These are phyloP conservation scores for Potamilus streckersoni DNA, from an alignment of 1,140 invertebrate species.

Conservation along the genomic window DNA sequence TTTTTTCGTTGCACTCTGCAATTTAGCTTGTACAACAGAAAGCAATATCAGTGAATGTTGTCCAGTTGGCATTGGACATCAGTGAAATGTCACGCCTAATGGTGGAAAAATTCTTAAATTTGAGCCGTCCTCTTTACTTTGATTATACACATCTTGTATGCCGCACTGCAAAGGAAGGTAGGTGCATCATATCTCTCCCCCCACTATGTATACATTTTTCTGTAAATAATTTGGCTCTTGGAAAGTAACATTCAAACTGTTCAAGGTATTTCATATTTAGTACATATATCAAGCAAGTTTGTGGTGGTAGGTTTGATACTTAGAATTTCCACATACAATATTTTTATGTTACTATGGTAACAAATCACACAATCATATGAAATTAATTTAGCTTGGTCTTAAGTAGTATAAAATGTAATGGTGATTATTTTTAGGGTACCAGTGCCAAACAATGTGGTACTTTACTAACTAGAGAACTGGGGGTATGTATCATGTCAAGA, in stretches of 20 bases:
- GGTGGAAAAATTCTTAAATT: constrained; percentile 72
- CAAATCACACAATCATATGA: too few relatives aligned
- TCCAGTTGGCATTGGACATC: constrained; percentile 70
- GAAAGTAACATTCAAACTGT: too few relatives aligned
- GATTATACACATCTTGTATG: constrained; percentile 78
- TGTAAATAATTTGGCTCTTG: neutral
- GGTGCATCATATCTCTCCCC: neutral
- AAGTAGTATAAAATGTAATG: too few relatives aligned
- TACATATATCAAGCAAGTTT: neutral
- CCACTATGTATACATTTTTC: too few relatives aligned
- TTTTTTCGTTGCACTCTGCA: constrained; percentile 72
- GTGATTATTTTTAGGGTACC: too few relatives aligned
- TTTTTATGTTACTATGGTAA: neutral
- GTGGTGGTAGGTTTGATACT: neutral
- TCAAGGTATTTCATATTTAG: too few relatives aligned
- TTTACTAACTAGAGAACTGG: too few relatives aligned
- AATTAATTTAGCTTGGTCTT: too few relatives aligned
- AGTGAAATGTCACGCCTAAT: constrained; percentile 70
- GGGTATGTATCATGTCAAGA: neutral
- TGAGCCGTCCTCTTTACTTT: constrained; percentile 72
- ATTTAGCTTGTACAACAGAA: constrained; percentile 69
- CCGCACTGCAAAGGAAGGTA: constrained; percentile 71
- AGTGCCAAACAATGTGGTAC: too few relatives aligned
- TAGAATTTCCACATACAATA: neutral
- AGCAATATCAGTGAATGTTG: constrained; percentile 61